Percentiles rank a stretch among this genome's conserved stretches.
These are phyloP conservation scores for Neodiprion lecontei DNA, from an alignment of 1,140 invertebrate genomes.

Conservation along the genomic window DNA sequence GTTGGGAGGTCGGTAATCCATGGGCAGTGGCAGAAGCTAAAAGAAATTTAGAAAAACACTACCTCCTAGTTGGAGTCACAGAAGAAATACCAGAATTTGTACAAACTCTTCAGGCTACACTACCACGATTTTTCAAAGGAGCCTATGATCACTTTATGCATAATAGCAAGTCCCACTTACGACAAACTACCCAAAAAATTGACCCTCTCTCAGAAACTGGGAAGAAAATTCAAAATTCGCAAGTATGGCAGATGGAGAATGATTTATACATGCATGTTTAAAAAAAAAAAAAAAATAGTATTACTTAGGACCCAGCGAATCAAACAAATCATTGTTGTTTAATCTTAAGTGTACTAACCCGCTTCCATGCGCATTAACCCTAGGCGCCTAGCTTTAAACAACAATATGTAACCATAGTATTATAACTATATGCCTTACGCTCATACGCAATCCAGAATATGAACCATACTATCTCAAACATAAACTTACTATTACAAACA, in stretches of 20 bases:
- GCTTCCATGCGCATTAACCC: too few species aligned
- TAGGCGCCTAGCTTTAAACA: too few species aligned
- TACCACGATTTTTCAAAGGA: slow-evolving; percentile 92
- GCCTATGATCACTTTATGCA: slow-evolving; percentile 83
- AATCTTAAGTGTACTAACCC: too few species aligned
- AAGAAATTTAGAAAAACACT: slow-evolving; percentile 91
- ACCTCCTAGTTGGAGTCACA: slow-evolving; percentile 94
- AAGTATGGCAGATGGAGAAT: slow-evolving; percentile 97
- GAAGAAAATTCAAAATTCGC: slow-evolving; percentile 75
- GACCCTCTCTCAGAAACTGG: slow-evolving; percentile 83
- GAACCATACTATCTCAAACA: too few species aligned
- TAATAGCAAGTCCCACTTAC: slow-evolving; percentile 89
- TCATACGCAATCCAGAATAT: too few species aligned
- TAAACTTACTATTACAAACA: too few species aligned
- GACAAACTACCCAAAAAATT: slow-evolving; percentile 93
- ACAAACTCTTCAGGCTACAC: slow-evolving; percentile 82
- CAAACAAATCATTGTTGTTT: too few species aligned
- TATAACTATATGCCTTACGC: too few species aligned
- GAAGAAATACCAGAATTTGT: slow-evolving; percentile 96
- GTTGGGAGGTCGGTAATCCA: slow-evolving; percentile 91
- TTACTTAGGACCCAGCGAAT: too few species aligned
- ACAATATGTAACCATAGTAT: too few species aligned
- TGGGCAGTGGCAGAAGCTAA: slow-evolving; percentile 97
- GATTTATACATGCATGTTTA: slow-evolving; percentile 94
- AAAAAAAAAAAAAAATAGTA: too few species aligned